phyloP scores from a whole-genome alignment of 2,888 invertebrate genomes.

The Lathronympha strigana region DNA sequence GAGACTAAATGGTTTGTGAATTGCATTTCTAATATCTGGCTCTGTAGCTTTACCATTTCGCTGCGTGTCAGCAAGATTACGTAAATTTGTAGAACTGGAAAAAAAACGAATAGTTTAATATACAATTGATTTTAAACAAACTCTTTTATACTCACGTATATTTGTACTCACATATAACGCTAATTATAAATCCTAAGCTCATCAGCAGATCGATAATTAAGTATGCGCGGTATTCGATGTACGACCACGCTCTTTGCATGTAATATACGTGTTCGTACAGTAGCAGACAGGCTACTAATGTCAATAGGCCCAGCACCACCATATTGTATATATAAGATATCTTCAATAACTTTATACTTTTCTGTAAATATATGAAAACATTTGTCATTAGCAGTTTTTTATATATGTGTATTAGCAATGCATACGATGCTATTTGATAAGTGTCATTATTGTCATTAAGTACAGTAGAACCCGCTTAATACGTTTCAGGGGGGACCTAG shows the following conservation, averaged over 20 bases:
- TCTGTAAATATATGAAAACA: neutral
- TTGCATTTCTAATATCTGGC: slow-evolving; percentile 7
- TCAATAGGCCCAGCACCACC: neutral
- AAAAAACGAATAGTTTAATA: neutral
- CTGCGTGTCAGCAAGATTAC: neutral
- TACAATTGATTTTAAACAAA: no score
- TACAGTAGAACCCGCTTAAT: no score
- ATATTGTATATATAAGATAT: slow-evolving; percentile 1
- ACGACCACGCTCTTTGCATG: neutral
- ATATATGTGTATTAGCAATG: no score
- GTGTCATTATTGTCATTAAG: no score
- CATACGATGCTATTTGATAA: no score
- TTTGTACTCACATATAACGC: neutral
- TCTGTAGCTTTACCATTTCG: neutral
- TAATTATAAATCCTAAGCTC: neutral
- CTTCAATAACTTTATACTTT: slow-evolving; percentile 4
- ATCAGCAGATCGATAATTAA: neutral
- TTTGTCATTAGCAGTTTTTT: no score
- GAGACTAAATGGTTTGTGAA: neutral
- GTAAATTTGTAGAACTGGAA: slow-evolving; percentile 16
- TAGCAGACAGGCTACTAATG: neutral
- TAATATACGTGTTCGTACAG: neutral
- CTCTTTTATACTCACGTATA: neutral
- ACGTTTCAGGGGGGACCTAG: no score
- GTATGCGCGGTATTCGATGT: neutral